Evolutionary conservation across 2,888 invertebrate species (phyloP).

Genomic region (Glaucopsyche alexis): DNA sequence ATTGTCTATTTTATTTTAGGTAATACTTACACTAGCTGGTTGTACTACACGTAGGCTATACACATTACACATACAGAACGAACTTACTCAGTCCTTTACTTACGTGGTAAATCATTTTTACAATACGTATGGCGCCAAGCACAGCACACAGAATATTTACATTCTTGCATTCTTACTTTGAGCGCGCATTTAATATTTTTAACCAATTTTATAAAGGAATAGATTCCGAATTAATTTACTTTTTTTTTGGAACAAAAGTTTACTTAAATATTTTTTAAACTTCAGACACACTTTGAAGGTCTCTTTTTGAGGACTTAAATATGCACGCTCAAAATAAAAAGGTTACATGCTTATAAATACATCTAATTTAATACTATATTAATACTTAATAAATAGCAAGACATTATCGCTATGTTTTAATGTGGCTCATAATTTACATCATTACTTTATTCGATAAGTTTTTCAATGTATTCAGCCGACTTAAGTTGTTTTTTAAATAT

Average conservation of each 20-base stretch:
- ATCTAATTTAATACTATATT: not conserved
- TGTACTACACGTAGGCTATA: slow-evolving; percentile 58
- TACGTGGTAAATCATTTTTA: slow-evolving; percentile 36
- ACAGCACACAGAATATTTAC: slow-evolving; percentile 21
- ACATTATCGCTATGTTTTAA: not conserved
- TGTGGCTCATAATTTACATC: not conserved
- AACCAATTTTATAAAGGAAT: not conserved
- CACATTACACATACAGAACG: slow-evolving; percentile 52
- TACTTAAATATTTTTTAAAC: not conserved
- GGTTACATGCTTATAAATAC: not conserved
- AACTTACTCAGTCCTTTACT: slow-evolving; percentile 59
- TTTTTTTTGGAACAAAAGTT: not conserved
- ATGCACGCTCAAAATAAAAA: slow-evolving; percentile 17
- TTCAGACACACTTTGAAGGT: not conserved
- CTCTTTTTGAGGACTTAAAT: not conserved
- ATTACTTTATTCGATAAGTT: not conserved
- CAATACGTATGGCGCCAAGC: slow-evolving; percentile 32
- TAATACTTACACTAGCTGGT: slow-evolving; percentile 64
- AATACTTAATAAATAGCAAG: not conserved
- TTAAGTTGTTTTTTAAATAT: not conserved
- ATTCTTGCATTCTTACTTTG: not conserved
- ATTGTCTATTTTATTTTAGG: slow-evolving; percentile 76
- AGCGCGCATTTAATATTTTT: slow-evolving; percentile 10
- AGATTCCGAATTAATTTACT: no score
- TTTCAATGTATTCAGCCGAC: not conserved